Evolutionary conservation across 2,113 vertebrate genomes (phyloP).

Genomic region (Melanocharis versteri): DNA sequence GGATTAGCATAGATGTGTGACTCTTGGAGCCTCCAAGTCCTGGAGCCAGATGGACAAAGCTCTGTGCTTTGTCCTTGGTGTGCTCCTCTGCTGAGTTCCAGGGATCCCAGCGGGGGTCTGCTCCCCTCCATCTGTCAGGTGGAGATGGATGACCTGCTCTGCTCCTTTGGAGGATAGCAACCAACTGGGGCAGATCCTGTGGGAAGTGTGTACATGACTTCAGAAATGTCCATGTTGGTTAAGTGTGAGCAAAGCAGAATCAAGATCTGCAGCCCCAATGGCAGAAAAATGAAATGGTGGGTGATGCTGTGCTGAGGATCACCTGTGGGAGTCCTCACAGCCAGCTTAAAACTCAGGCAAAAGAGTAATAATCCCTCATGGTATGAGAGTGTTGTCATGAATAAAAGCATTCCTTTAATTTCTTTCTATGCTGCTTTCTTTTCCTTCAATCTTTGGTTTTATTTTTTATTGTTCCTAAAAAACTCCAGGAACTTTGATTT

Average conservation of each 20-base stretch:
- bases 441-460: not conserved
- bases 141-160: not conserved
- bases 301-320: not conserved
- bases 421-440: not conserved
- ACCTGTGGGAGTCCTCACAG: not conserved
- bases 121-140: not conserved
- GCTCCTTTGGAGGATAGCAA: not conserved
- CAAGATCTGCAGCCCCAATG: not conserved
- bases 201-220: not conserved
- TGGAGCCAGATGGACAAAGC: not conserved
- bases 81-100: not conserved
- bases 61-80: fast-evolving
- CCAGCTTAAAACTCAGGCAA: not conserved
- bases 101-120: not conserved
- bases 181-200: not conserved
- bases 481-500: not conserved
- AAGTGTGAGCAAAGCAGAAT: not conserved
- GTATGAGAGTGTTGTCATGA: not conserved
- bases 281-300: not conserved
- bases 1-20: not conserved
- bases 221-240: not conserved
- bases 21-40: not conserved
- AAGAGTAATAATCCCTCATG: not conserved
- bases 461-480: not conserved
- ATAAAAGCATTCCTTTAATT: not conserved